phyloP scores from a whole-genome alignment of 2,888 invertebrate genomes.

The Hirtodrosophila duncani region DNA sequence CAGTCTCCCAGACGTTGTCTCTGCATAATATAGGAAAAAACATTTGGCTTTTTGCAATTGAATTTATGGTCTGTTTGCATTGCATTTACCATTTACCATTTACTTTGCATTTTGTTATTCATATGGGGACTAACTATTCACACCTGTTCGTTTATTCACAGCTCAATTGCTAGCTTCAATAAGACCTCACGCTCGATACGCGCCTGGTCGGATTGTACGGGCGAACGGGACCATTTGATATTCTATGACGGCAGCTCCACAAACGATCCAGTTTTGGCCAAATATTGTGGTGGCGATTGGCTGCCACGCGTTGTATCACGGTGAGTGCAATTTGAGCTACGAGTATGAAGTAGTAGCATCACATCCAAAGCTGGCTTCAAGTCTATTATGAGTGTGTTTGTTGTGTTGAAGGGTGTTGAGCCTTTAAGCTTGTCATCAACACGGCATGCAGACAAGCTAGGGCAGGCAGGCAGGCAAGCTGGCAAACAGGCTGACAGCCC shows the following conservation, averaged over 20 bases:
- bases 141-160: conserved; percentile 56
- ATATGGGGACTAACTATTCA: no score
- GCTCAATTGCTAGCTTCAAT: conserved; percentile 81
- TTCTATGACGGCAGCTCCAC: conserved; percentile 91
- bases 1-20: no score
- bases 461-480: neutral
- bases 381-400: neutral
- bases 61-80: conserved; percentile 1
- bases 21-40: no score
- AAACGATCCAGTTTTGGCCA: conserved; percentile 89
- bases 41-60: neutral
- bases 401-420: conserved; percentile 4
- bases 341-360: neutral
- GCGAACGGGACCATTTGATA: conserved; percentile 89
- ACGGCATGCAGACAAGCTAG: neutral
- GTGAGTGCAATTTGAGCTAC: conserved; percentile 63
- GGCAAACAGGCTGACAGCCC: neutral
- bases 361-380: no score
- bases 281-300: conserved; percentile 93
- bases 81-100: neutral
- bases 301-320: conserved; percentile 87
- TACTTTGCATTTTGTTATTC: conserved; percentile 3
- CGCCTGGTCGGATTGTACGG: conserved; percentile 90
- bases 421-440: conserved; percentile 30
- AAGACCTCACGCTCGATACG: conserved; percentile 85